Evolutionary conservation across 2,113 vertebrate species (phyloP).

Genomic region (Mastomys natalensis): DNA sequence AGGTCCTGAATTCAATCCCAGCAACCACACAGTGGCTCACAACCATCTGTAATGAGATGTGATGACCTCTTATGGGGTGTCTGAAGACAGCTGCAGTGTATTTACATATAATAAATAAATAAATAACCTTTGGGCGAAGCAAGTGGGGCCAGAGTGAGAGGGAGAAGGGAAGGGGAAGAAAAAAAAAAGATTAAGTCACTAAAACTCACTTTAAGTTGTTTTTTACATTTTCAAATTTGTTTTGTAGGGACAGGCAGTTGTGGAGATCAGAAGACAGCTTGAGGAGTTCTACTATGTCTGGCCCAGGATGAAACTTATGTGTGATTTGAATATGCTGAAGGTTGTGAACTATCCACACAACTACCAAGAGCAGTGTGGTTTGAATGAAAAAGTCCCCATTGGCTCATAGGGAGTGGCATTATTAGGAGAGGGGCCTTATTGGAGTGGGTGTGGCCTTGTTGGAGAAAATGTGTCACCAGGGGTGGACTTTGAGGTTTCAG

Average conservation of each 20-base stretch:
- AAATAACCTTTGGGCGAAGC: too few species aligned
- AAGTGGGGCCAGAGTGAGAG: too few species aligned
- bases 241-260: not conserved
- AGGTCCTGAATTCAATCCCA: too few species aligned
- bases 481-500: not conserved
- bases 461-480: not conserved
- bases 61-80: too few species aligned
- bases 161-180: too few species aligned
- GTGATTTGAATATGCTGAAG: conserved; percentile 18
- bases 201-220: not conserved
- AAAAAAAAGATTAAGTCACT: not conserved
- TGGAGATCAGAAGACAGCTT: not conserved
- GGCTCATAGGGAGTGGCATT: not conserved
- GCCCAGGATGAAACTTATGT: not conserved
- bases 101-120: too few species aligned
- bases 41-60: too few species aligned
- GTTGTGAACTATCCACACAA: conserved; percentile 1
- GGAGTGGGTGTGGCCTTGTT: not conserved
- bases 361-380: not conserved
- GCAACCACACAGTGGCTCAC: too few species aligned
- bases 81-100: too few species aligned
- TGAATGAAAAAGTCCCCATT: not conserved
- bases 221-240: not conserved
- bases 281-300: not conserved
- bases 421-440: not conserved